Conservation (phyloP, 2,888 invertebrate species). For the Noctuana brunneofusca region DNA sequence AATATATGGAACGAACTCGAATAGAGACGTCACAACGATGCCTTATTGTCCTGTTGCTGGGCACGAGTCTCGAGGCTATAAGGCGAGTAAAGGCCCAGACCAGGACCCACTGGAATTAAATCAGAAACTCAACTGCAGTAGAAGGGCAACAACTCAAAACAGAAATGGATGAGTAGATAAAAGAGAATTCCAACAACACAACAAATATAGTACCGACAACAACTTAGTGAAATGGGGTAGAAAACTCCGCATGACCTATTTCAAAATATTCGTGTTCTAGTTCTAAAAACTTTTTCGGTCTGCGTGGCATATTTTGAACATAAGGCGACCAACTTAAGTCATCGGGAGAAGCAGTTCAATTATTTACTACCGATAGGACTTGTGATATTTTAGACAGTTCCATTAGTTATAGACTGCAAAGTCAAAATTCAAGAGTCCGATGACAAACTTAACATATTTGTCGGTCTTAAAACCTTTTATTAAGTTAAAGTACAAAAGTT, state of each 20-base stretch:
- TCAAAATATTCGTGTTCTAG: constrained; percentile 2
- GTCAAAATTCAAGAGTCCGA: neutral
- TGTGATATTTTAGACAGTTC: too few relatives aligned
- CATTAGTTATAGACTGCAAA: too few relatives aligned
- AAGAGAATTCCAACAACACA: too few relatives aligned
- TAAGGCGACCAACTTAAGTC: neutral
- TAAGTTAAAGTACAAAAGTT: constrained; percentile 6
- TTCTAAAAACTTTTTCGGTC: neutral
- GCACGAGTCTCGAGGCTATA: too few relatives aligned
- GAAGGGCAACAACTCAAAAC: too few relatives aligned
- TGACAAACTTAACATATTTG: neutral
- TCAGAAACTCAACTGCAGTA: too few relatives aligned
- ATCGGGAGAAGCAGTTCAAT: neutral
- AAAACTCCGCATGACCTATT: neutral
- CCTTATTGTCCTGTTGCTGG: too few relatives aligned
- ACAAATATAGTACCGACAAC: neutral
- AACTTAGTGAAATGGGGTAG: neutral
- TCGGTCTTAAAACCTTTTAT: neutral
- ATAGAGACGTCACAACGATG: too few relatives aligned
- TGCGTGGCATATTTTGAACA: neutral
- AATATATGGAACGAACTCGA: too few relatives aligned
- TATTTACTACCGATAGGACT: neutral
- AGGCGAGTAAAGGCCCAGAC: too few relatives aligned
- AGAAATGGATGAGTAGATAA: too few relatives aligned
- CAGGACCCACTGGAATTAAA: too few relatives aligned